These are phyloP conservation scores for Nixonia krombeini DNA, from an alignment of 1,140 invertebrate species.

Conservation along the genomic window DNA sequence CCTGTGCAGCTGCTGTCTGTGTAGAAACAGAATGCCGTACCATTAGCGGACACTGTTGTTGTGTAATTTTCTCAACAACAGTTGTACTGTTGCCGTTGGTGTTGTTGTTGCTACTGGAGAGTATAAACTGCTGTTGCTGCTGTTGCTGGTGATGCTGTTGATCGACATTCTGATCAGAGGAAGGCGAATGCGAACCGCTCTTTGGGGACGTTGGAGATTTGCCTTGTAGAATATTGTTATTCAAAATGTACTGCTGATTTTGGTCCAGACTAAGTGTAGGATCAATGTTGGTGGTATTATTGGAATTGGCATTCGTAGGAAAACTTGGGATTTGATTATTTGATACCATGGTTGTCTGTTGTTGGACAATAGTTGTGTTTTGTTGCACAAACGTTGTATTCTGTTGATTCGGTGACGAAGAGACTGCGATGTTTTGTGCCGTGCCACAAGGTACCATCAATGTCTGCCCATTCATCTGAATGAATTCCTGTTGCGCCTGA, in stretches of 20 bases:
- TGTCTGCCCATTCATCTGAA: conserved; percentile 81
- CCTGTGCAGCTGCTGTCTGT: conserved; percentile 79
- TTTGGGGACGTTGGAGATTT: conserved; percentile 62
- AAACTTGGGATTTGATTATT: conserved; percentile 76
- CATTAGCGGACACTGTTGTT: conserved; percentile 61
- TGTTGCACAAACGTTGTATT: conserved; percentile 82
- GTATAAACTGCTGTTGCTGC: conserved; percentile 39
- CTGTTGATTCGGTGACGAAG: conserved; percentile 75
- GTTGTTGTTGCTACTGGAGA: conserved; percentile 53
- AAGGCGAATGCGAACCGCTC: conserved; percentile 57
- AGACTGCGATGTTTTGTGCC: conserved; percentile 74
- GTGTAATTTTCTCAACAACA: conserved; percentile 56
- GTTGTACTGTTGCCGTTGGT: conserved; percentile 66
- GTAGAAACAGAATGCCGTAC: conserved; percentile 81
- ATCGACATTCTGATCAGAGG: conserved; percentile 67
- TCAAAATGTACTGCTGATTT: conserved; percentile 66
- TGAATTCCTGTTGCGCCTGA: conserved; percentile 78
- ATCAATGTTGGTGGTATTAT: conserved; percentile 55
- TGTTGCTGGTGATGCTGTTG: conserved; percentile 65
- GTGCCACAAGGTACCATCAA: conserved; percentile 83
- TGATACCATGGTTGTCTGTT: conserved; percentile 80
- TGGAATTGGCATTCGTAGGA: conserved; percentile 51
- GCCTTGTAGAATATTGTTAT: conserved; percentile 63
- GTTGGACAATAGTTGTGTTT: conserved; percentile 79
- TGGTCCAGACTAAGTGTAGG: conserved; percentile 73